Conservation (phyloP, 92 coral and sea anemone genomes). For the Heteractis magnifica region DNA sequence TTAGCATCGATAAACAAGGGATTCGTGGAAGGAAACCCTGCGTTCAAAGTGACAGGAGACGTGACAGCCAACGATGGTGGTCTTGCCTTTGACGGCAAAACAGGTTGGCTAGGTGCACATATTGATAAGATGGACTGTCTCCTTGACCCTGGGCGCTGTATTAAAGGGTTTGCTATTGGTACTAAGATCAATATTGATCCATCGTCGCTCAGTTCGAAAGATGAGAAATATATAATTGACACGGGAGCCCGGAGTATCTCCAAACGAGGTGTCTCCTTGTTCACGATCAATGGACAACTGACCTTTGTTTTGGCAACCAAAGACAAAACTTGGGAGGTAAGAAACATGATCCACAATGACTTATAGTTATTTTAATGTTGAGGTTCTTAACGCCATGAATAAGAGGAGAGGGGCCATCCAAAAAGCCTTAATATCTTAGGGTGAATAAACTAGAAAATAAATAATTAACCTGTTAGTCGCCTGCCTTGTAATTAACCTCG, state of each 20-base stretch:
- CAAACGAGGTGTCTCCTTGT: constrained; percentile 79
- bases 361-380: background rate
- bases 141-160: constrained; percentile 64
- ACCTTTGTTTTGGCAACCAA: constrained; percentile 68
- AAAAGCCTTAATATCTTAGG: too few species aligned
- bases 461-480: background rate
- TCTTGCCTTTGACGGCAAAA: constrained; percentile 67
- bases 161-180: constrained; percentile 78
- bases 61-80: constrained; percentile 62
- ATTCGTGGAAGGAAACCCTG: constrained; percentile 79
- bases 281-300: constrained; percentile 58
- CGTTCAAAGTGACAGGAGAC: constrained; percentile 76
- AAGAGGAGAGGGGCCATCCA: too few species aligned
- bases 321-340: constrained; percentile 83
- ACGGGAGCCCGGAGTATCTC: constrained; percentile 87
- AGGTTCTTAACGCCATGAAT: too few species aligned
- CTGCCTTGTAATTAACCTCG: background rate
- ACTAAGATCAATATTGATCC: constrained; percentile 55
- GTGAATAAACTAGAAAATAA: too few species aligned
- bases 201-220: constrained; percentile 41
- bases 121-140: constrained; percentile 72
- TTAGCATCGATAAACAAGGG: constrained; percentile 52
- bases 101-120: constrained; percentile 75
- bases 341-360: background rate
- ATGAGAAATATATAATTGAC: constrained; percentile 79